Conservation (phyloP, 2,797 vertebrate species). For the Coluber constrictor region DNA sequence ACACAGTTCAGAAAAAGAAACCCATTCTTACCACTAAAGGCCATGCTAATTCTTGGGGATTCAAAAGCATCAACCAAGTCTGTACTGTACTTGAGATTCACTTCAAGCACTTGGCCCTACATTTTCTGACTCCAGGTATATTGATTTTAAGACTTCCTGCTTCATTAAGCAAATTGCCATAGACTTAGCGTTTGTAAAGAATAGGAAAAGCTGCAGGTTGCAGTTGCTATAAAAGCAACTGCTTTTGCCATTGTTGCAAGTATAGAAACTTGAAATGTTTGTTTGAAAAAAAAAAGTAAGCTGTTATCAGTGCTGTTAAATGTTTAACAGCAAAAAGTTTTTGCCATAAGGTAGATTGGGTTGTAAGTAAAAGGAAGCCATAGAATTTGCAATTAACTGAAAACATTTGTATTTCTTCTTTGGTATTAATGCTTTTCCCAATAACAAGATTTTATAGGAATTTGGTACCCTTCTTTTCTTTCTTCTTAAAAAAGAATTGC, state of each 20-base stretch:
- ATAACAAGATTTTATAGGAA: neutral
- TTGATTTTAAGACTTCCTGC: constrained; percentile 8
- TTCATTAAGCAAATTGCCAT: constrained; percentile 15
- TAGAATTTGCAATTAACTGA: neutral
- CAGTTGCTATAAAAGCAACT: constrained; percentile 6
- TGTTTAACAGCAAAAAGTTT: constrained; percentile 14
- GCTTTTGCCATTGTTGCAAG: neutral
- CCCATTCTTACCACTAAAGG: neutral
- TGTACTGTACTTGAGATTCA: neutral
- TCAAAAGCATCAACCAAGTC: neutral
- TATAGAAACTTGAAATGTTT: constrained; percentile 2
- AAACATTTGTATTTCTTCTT: neutral
- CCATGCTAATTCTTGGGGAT: neutral
- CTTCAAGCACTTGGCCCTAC: neutral
- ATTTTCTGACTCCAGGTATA: neutral
- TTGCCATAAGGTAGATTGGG: constrained; percentile 15
- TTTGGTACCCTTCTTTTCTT: neutral
- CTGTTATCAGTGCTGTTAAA: constrained; percentile 2
- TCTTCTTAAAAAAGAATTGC: neutral
- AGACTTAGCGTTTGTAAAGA: neutral
- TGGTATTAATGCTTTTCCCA: neutral
- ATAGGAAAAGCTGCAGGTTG: neutral
- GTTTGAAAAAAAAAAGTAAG: neutral
- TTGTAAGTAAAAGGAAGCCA: neutral
- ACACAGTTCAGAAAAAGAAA: neutral